A percentile compares a stretch with the other conserved stretches of the same genome.
phyloP scores from a whole-genome alignment of 2,797 vertebrate genomes.

The Eulemur rubriventer region DNA sequence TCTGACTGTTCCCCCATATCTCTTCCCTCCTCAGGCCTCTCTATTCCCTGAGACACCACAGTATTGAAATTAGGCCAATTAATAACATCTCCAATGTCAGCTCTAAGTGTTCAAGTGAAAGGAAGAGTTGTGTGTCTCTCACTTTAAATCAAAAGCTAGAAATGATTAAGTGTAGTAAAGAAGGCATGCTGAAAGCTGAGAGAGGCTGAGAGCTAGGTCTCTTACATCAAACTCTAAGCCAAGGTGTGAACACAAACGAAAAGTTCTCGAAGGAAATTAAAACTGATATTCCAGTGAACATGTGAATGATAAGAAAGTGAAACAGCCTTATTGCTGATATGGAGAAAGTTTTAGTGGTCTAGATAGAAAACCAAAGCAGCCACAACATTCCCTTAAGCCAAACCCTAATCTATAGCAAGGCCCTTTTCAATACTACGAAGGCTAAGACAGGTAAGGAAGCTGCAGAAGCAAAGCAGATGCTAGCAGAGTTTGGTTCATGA shows the following conservation, averaged over 20 bases:
- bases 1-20: background rate
- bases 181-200: background rate
- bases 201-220: too few species aligned
- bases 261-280: background rate
- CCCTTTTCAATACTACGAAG: background rate
- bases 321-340: background rate
- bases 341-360: background rate
- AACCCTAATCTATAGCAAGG: background rate
- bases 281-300: background rate
- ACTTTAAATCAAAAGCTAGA: background rate
- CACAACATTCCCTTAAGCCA: background rate
- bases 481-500: background rate
- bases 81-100: background rate
- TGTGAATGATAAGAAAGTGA: background rate
- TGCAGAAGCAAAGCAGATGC: background rate
- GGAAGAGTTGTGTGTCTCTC: background rate
- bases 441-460: background rate
- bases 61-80: background rate
- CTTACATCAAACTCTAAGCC: background rate
- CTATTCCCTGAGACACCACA: background rate
- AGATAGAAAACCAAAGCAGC: background rate
- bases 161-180: background rate
- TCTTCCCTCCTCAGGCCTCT: background rate
- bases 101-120: background rate
- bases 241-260: background rate